phyloP scores from a whole-genome alignment of 1,140 invertebrate species.

The Papilio polytes region DNA sequence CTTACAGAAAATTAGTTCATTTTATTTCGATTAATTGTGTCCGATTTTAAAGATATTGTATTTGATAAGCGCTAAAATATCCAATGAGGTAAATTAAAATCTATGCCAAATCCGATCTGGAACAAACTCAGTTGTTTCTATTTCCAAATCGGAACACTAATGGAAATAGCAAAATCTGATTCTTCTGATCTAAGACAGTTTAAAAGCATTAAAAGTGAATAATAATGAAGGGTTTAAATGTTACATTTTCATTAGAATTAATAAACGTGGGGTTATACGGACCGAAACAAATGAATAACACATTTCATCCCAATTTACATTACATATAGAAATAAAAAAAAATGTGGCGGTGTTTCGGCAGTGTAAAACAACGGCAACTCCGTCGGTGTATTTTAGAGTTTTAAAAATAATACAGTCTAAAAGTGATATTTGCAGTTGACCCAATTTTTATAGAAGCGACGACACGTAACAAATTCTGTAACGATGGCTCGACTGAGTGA shows the following conservation, averaged over 20 bases:
- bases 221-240: neutral
- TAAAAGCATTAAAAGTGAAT: neutral
- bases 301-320: too few relatives aligned
- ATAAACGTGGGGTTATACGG: neutral
- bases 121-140: neutral
- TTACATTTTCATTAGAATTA: neutral
- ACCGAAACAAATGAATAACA: neutral
- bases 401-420: conserved; percentile 2
- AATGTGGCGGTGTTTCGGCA: too few relatives aligned
- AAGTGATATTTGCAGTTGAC: conserved; percentile 14
- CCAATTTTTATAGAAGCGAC: conserved; percentile 15
- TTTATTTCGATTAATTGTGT: too few relatives aligned
- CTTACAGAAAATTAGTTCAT: too few relatives aligned
- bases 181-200: neutral
- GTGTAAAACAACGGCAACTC: neutral
- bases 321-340: too few relatives aligned
- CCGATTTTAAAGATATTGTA: too few relatives aligned
- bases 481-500: neutral
- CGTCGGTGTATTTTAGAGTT: neutral
- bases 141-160: conserved; percentile 1
- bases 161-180: neutral
- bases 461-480: conserved; percentile 6
- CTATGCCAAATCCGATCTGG: neutral
- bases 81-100: neutral
- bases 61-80: neutral